phyloP scores from a whole-genome alignment of 2,888 invertebrate species.

The Busseola fusca region DNA sequence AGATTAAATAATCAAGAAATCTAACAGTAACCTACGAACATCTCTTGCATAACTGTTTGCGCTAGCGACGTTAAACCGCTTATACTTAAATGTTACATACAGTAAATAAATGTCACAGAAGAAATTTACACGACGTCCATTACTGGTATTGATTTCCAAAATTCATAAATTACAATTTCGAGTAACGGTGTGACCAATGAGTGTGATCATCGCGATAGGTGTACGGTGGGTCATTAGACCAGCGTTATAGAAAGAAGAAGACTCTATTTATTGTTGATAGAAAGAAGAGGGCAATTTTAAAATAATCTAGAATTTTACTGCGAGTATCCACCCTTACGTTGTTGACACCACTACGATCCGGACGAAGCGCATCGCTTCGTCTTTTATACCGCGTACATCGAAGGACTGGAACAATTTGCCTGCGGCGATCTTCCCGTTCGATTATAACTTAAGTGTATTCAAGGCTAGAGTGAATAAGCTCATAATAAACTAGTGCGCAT shows the following conservation, averaged over 20 bases:
- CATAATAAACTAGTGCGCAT: too few relatives aligned
- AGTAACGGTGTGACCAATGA: slow-evolving; percentile 67
- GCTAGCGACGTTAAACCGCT: slow-evolving; percentile 52
- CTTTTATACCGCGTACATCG: too few relatives aligned
- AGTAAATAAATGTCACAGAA: slow-evolving; percentile 58
- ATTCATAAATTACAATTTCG: slow-evolving; percentile 65
- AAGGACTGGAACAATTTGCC: too few relatives aligned
- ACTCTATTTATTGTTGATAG: not conserved
- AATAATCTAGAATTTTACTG: too few relatives aligned
- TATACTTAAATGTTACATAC: slow-evolving; percentile 48
- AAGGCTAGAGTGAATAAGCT: too few relatives aligned
- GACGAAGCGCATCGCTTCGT: too few relatives aligned
- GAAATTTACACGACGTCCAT: slow-evolving; percentile 59
- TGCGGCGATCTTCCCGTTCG: too few relatives aligned
- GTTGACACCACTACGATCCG: too few relatives aligned
- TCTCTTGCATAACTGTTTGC: slow-evolving; percentile 51
- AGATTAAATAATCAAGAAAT: slow-evolving; percentile 51
- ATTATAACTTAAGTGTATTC: too few relatives aligned
- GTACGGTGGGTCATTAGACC: slow-evolving; percentile 39
- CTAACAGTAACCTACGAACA: slow-evolving; percentile 29
- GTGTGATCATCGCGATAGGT: slow-evolving; percentile 54
- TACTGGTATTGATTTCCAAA: slow-evolving; percentile 67
- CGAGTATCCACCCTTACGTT: too few relatives aligned
- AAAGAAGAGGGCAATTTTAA: not conserved
- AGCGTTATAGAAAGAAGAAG: slow-evolving; percentile 7